These are phyloP conservation scores for Chondrosia reniformis DNA, from an alignment of 37 sponge, comb jelly and placozoan species.

Conservation along the genomic window DNA sequence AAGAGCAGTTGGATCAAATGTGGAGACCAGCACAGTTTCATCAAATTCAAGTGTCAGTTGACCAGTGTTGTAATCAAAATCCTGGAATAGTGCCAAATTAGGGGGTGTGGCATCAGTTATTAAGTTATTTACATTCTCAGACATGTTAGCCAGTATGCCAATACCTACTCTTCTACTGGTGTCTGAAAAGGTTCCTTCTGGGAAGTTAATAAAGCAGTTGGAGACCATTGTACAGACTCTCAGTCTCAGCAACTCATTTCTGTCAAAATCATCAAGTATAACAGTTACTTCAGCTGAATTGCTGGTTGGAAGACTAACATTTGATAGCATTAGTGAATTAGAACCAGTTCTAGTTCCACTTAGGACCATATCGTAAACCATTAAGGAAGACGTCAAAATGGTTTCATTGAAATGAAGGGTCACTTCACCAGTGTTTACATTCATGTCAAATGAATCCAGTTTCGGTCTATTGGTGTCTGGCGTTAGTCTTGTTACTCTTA, in stretches of 20 bases:
- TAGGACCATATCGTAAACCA: constrained; percentile 9
- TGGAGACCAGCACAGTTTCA: background rate
- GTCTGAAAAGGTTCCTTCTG: constrained; percentile 11
- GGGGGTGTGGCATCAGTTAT: background rate
- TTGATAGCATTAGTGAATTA: constrained; percentile 27
- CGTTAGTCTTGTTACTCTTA: background rate
- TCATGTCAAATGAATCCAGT: background rate
- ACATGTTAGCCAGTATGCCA: background rate
- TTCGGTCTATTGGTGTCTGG: background rate
- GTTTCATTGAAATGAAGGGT: constrained; percentile 19
- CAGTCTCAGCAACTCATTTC: background rate
- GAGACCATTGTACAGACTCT: background rate
- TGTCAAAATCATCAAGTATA: constrained; percentile 4
- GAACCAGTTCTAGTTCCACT: background rate
- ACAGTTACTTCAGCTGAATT: constrained; percentile 44
- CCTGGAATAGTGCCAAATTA: background rate
- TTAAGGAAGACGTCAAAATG: constrained; percentile 30
- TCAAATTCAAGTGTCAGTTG: background rate
- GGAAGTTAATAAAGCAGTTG: constrained; percentile 9
- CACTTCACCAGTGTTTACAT: constrained; percentile 20
- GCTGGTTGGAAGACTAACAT: constrained; percentile 25
- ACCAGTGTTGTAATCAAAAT: background rate
- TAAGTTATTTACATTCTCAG: background rate
- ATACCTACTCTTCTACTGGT: background rate
- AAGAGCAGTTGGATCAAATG: background rate